Conservation (phyloP, 1,140 invertebrate species). For the Lordiphosa stackelbergi region DNA sequence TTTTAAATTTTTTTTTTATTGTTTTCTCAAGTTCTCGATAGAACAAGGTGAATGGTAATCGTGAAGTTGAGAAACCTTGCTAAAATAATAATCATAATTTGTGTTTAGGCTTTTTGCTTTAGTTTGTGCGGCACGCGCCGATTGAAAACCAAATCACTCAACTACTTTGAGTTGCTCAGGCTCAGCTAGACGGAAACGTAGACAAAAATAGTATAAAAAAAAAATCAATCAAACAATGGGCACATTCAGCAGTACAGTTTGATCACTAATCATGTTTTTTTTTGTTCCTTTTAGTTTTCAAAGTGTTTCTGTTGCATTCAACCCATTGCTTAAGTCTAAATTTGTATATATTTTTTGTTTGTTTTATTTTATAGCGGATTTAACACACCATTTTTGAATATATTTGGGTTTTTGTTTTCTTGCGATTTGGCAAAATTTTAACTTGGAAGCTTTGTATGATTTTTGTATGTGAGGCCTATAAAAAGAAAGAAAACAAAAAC, state of each 20-base stretch:
- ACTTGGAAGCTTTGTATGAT: constrained; percentile 53
- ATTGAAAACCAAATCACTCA: constrained; percentile 76
- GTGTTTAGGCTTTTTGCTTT: constrained; percentile 1
- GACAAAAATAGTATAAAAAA: constrained; percentile 16
- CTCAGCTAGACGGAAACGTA: constrained; percentile 32
- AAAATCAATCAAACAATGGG: constrained; percentile 2
- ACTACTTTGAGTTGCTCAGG: constrained; percentile 39
- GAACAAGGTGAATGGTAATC: too few relatives aligned
- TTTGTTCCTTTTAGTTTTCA: too few relatives aligned
- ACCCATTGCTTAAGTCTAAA: neutral
- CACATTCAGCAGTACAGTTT: too few relatives aligned
- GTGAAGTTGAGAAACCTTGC: too few relatives aligned
- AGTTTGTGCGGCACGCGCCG: constrained; percentile 52
- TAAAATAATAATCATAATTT: too few relatives aligned
- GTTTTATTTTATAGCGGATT: constrained; percentile 44
- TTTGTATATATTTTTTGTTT: constrained; percentile 11
- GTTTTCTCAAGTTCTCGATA: constrained; percentile 7
- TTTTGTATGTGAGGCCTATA: constrained; percentile 43
- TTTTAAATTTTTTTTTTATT: constrained; percentile 13
- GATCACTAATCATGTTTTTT: too few relatives aligned
- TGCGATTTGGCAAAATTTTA: constrained; percentile 20
- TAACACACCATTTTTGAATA: constrained; percentile 59
- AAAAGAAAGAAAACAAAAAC: constrained; percentile 38
- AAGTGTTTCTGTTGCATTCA: too few relatives aligned
- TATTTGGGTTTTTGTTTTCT: neutral